A percentile compares a stretch with the other conserved stretches of the same genome.
Conservation (phyloP, 2,888 invertebrate species). For the Eutolmus rufibarbis region DNA sequence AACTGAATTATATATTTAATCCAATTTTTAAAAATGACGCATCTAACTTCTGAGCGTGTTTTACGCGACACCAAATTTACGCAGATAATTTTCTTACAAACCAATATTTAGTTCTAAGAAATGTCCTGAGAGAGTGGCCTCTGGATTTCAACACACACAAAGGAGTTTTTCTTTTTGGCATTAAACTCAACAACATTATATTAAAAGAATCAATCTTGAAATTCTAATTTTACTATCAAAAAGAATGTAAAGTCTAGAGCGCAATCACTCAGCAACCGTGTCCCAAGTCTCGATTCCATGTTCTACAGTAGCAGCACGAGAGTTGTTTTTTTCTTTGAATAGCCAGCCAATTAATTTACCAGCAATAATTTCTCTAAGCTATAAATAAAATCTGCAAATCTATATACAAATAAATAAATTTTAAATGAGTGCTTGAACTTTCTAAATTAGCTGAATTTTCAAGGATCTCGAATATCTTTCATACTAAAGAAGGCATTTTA, state of each 20-base stretch:
- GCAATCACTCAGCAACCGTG: neutral
- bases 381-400: neutral
- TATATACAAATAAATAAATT: neutral
- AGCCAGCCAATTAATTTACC: neutral
- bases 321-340: neutral
- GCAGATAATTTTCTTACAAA: neutral
- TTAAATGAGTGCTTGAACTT: neutral
- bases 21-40: neutral
- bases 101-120: neutral
- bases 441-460: neutral
- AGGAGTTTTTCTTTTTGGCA: neutral
- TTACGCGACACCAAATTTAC: neutral
- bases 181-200: neutral
- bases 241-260: neutral
- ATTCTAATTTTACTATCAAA: neutral
- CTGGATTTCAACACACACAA: neutral
- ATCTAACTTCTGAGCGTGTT: neutral
- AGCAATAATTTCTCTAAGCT: neutral
- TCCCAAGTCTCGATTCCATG: neutral
- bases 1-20: too few species aligned
- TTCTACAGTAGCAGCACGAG: neutral
- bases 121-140: neutral
- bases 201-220: neutral
- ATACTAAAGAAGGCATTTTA: neutral
- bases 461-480: neutral